A percentile compares a stretch with the other conserved stretches of the same genome.
Conservation (phyloP, 2,888 invertebrate genomes). For the Orchestes rusci region DNA sequence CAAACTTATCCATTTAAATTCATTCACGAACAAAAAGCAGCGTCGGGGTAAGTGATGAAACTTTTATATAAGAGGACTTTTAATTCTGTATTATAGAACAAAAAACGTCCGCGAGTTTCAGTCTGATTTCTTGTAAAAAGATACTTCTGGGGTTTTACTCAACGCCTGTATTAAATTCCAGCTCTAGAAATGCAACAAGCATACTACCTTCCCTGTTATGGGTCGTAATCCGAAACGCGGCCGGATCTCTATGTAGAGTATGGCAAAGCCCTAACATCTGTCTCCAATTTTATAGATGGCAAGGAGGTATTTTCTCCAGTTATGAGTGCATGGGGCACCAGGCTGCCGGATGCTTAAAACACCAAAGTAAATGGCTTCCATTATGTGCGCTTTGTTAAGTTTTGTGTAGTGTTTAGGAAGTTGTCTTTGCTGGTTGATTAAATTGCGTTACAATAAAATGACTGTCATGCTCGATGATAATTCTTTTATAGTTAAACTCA, state of each 20-base stretch:
- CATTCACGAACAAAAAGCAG: too few relatives aligned
- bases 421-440: too few relatives aligned
- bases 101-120: not conserved
- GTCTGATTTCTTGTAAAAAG: slow-evolving; percentile 4
- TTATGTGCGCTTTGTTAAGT: slow-evolving; percentile 8
- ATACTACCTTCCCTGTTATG: slow-evolving; percentile 15
- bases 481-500: too few relatives aligned
- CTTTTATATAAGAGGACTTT: too few relatives aligned
- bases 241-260: slow-evolving; percentile 14
- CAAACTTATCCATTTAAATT: too few relatives aligned
- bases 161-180: too few relatives aligned
- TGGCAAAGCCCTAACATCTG: slow-evolving; percentile 32
- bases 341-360: slow-evolving; percentile 30
- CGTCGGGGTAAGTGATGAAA: too few relatives aligned
- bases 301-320: slow-evolving; percentile 39
- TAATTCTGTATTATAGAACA: too few relatives aligned
- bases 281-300: slow-evolving; percentile 41
- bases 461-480: too few relatives aligned
- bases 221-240: slow-evolving; percentile 12
- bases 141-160: not conserved
- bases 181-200: slow-evolving; percentile 15
- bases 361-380: slow-evolving; percentile 8
- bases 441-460: too few relatives aligned
- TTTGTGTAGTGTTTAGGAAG: too few relatives aligned
- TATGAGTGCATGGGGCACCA: slow-evolving; percentile 38